Percentiles rank a stretch among this genome's conserved stretches.
Conservation (phyloP, 2,113 vertebrate genomes). For the Labeo rohita region DNA sequence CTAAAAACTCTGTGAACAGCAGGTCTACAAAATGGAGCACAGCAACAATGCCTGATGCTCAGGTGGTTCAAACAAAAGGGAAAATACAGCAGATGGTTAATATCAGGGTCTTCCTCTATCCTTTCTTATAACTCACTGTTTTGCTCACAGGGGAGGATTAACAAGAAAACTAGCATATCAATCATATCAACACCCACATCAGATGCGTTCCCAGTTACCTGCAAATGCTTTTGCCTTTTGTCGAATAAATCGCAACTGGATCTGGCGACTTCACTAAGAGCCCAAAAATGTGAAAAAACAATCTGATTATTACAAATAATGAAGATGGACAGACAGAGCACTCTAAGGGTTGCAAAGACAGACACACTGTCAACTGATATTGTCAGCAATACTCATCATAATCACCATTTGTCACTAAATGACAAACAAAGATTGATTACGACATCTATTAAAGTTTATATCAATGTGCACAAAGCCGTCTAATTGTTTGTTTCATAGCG, state of each 20-base stretch:
- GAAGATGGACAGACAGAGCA: not conserved
- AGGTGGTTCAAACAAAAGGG: slow-evolving; percentile 18
- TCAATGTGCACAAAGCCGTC: not conserved
- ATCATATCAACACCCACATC: not conserved
- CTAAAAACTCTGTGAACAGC: slow-evolving; percentile 16
- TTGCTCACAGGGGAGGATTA: slow-evolving; percentile 27
- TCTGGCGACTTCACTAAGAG: too few relatives aligned
- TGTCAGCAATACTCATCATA: not conserved
- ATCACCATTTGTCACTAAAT: not conserved
- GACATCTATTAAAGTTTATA: not conserved
- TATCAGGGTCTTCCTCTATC: slow-evolving; percentile 12
- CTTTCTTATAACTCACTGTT: not conserved
- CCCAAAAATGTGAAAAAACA: not conserved
- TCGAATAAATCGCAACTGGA: not conserved
- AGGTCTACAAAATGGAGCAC: slow-evolving; percentile 24
- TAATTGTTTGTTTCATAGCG: not conserved
- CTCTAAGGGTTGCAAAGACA: not conserved
- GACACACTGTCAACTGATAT: not conserved
- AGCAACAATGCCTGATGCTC: slow-evolving; percentile 15
- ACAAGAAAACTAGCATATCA: slow-evolving; percentile 7
- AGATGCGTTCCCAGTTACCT: not conserved
- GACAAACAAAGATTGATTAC: not conserved
- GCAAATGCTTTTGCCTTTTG: not conserved
- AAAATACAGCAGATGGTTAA: slow-evolving; percentile 25
- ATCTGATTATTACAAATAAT: not conserved